phyloP scores from a whole-genome alignment of 2,113 vertebrate species.

The Alouatta palliata region DNA sequence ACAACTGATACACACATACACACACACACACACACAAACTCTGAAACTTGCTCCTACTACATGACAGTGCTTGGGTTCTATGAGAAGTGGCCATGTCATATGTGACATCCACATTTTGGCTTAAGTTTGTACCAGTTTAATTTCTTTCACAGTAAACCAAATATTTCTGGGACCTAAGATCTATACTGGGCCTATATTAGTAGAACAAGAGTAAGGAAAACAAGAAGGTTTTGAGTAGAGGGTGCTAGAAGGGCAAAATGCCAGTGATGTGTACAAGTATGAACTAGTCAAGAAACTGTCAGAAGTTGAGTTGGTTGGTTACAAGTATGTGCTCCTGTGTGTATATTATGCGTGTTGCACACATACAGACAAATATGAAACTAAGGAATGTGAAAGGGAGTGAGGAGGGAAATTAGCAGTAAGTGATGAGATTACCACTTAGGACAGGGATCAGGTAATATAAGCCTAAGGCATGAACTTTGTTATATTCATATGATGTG shows the following conservation, averaged over 20 bases:
- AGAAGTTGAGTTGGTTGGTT: neutral
- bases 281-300: neutral
- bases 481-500: constrained; percentile 51
- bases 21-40: no score
- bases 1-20: neutral
- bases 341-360: neutral
- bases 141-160: neutral
- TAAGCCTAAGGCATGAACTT: constrained; percentile 23
- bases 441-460: neutral
- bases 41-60: neutral
- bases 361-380: neutral
- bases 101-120: neutral
- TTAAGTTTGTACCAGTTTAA: neutral
- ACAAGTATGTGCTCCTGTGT: neutral
- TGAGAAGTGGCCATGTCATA: neutral
- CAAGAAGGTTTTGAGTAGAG: neutral
- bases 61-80: neutral
- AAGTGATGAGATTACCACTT: neutral
- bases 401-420: neutral
- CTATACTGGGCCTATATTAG: neutral
- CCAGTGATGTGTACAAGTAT: neutral
- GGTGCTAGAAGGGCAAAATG: neutral
- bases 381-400: neutral
- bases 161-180: neutral
- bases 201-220: neutral